phyloP scores from a whole-genome alignment of 64 coral and sea anemone genomes.

The Stichodactyla mertensii region DNA sequence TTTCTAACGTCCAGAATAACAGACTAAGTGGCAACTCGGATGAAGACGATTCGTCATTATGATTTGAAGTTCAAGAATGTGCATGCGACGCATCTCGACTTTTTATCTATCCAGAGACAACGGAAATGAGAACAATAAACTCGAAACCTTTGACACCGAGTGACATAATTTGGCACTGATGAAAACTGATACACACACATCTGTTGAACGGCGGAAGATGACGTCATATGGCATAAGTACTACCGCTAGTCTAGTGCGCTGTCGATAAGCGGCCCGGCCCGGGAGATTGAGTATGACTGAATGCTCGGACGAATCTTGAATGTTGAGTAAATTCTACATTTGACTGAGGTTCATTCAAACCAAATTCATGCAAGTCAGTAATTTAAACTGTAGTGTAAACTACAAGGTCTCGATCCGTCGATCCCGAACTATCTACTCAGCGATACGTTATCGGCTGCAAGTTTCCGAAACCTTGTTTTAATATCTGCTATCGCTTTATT shows the following conservation, averaged over 20 bases:
- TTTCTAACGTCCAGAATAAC: not conserved
- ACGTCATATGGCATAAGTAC: not conserved
- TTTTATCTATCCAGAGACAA: not conserved
- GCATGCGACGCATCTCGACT: not conserved
- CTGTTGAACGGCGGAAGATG: not conserved
- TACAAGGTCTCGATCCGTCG: too few species aligned
- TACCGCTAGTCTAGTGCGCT: not conserved
- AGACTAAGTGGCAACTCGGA: not conserved
- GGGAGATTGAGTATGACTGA: too few species aligned
- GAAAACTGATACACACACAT: not conserved
- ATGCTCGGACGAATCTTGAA: too few species aligned
- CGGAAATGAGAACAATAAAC: conserved; percentile 7
- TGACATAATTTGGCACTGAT: not conserved
- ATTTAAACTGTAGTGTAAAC: too few species aligned
- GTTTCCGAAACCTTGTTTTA: too few species aligned
- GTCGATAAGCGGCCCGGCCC: too few species aligned
- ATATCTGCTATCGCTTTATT: too few species aligned
- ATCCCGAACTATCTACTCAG: too few species aligned
- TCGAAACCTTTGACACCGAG: not conserved
- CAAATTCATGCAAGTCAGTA: too few species aligned
- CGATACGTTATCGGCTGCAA: too few species aligned
- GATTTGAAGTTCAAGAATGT: not conserved
- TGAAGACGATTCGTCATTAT: not conserved
- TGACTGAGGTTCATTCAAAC: too few species aligned
- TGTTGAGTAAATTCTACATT: too few species aligned